Evolutionary conservation across 2,888 invertebrate species (phyloP).

Genomic region (Volucella inanis): DNA sequence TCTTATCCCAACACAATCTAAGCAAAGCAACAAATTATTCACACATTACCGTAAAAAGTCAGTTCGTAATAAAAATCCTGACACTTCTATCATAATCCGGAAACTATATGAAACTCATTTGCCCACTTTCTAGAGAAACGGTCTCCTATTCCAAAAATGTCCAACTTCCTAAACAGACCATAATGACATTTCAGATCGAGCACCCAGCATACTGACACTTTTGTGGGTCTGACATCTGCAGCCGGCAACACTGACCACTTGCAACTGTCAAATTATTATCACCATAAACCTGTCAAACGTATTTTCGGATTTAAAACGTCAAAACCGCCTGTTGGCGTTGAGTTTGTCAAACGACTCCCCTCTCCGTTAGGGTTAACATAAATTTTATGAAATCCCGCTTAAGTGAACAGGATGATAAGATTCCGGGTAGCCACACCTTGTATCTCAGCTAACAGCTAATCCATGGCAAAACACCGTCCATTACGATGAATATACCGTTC

Average conservation of each 20-base stretch:
- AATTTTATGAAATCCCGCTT: constrained; percentile 44
- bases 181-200: too few species aligned
- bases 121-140: too few species aligned
- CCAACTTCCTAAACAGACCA: too few species aligned
- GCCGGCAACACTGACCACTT: neutral
- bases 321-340: neutral
- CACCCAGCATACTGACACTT: too few species aligned
- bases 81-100: too few species aligned
- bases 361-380: constrained; percentile 29
- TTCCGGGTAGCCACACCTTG: constrained; percentile 46
- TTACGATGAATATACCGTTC: constrained; percentile 47
- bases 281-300: constrained; percentile 37
- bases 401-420: constrained; percentile 32
- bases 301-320: neutral
- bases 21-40: too few species aligned
- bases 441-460: constrained; percentile 38
- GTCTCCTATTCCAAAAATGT: too few species aligned
- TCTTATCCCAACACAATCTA: too few species aligned
- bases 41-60: too few species aligned
- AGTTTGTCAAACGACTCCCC: neutral
- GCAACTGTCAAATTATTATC: constrained; percentile 62
- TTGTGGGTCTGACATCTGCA: too few species aligned
- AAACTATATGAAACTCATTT: too few species aligned
- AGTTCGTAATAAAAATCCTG: too few species aligned
- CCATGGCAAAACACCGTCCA: constrained; percentile 9